Evolutionary conservation across 2,113 vertebrate genomes (phyloP).

Genomic region (Ophthalmolycus amberensis): DNA sequence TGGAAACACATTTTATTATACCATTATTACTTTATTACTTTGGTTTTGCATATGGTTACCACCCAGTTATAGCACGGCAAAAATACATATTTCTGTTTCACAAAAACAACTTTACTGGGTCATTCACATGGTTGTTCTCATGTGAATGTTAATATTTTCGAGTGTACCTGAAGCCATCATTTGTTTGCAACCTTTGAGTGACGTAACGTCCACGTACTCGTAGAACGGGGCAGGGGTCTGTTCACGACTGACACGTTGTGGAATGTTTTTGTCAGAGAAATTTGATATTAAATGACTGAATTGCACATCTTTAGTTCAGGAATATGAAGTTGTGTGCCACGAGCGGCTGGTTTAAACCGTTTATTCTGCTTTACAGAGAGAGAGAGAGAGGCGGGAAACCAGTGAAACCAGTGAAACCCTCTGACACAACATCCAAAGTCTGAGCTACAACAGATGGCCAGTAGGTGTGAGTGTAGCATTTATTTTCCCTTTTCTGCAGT

Average conservation of each 20-base stretch:
- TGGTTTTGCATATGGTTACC: not conserved
- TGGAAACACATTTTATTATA: not conserved
- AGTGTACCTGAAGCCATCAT: not conserved
- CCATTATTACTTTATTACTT: not conserved
- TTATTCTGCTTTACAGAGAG: not conserved
- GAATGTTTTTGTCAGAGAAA: not conserved
- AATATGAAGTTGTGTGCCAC: not conserved
- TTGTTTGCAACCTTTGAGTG: constrained; percentile 31
- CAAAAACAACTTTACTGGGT: not conserved
- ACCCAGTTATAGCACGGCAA: not conserved
- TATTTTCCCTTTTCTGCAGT: not conserved
- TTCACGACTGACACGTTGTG: constrained; percentile 1
- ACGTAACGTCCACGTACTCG: constrained; percentile 67
- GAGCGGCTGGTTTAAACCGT: not conserved
- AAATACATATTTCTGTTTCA: not conserved
- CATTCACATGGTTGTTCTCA: not conserved
- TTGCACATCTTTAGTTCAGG: not conserved
- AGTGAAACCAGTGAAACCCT: not conserved
- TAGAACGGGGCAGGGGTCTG: not conserved
- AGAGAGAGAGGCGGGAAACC: not conserved
- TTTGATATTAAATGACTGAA: not conserved
- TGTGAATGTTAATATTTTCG: not conserved
- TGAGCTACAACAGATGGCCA: constrained; percentile 43
- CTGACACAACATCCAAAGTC: not conserved
- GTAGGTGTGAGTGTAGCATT: constrained; percentile 72